Evolutionary conservation across 2,113 vertebrate species (phyloP).

Genomic region (Lepisosteus oculatus): DNA sequence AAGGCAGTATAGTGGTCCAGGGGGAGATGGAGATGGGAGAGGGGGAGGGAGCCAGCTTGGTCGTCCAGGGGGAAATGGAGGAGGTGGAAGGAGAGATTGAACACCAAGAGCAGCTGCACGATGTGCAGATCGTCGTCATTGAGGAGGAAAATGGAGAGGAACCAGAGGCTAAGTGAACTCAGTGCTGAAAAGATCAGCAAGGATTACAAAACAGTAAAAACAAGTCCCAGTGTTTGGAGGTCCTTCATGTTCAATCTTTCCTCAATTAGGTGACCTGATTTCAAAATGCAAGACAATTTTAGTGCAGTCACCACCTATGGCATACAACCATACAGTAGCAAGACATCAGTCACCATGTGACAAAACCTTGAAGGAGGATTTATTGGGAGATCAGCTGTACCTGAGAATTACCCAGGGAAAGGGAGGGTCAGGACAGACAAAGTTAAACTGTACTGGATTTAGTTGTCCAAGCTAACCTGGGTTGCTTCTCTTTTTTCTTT

Average conservation of each 20-base stretch:
- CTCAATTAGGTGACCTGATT: not conserved
- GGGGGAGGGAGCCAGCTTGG: slow-evolving; percentile 71
- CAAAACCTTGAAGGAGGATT: too few relatives aligned
- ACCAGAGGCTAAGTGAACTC: slow-evolving; percentile 46
- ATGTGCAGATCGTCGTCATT: slow-evolving; percentile 79
- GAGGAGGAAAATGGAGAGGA: slow-evolving; percentile 63
- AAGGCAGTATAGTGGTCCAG: slow-evolving; percentile 68
- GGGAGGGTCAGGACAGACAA: too few relatives aligned
- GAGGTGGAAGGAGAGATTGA: slow-evolving; percentile 62
- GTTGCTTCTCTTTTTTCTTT: too few relatives aligned
- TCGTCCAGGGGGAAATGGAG: slow-evolving; percentile 67
- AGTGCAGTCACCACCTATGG: too few relatives aligned
- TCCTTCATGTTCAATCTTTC: not conserved
- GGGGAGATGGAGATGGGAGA: slow-evolving; percentile 77
- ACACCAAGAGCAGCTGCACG: slow-evolving; percentile 77
- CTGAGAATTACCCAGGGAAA: too few relatives aligned
- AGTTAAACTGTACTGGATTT: too few relatives aligned
- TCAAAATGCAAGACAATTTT: not conserved
- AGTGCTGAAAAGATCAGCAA: not conserved
- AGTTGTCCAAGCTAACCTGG: too few relatives aligned
- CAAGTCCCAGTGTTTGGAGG: too few relatives aligned
- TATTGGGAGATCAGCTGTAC: too few relatives aligned
- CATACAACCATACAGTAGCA: too few relatives aligned
- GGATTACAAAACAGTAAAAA: too few relatives aligned
- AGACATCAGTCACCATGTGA: too few relatives aligned